Base-by-base conservation (phyloP, 2,888 invertebrate genomes). In the Torymus auratus region DNA sequence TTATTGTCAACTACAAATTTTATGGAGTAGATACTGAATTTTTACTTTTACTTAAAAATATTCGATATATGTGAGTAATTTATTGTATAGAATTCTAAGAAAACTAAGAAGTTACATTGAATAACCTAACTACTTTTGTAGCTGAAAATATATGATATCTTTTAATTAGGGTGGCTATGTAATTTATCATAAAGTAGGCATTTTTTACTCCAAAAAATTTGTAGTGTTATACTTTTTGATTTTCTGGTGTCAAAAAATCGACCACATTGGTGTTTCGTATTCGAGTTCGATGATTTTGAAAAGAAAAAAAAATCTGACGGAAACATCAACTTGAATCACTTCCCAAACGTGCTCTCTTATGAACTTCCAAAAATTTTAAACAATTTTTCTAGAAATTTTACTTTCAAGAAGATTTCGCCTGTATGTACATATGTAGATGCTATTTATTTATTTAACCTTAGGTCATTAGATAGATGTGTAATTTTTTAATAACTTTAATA, bases 321-420 rank as follows among this genome's bases (percentile, higher is more conserved):
- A 41, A 41, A 7, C 7, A 84, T 86, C 85, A 84, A 85, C 84
- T 84, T 84, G 85, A 84, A 85, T 86, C 85, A 88, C 88, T 88
- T 88, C 88, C 88, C 88, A 88, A 88, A 86, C 56, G 71, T 64
- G 77, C 65, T 72, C 67, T 78, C 65, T 72, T 13, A 41, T 41
- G 41, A 82, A 80, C 81, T 83, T 83, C 81, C 78, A 69, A 79
- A 76, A 72, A 62, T 62, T 67, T 28, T 17, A 56, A 1, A 12
- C 28, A 15, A 82, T 86, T 87, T 86, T 87, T 88, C 84, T 82
- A 72, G 83, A 86, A 83, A 83, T 82, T 87, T 87, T 87, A 84
- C 85, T 60, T n/a, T 68, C 78, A 80, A 78, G 74, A 80, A 78
- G 74, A 71, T 80, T 83, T 79, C 80, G 83, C 83, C 84, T 80